phyloP scores from a whole-genome alignment of 2,113 vertebrate species.

The Nycticorax nycticorax region DNA sequence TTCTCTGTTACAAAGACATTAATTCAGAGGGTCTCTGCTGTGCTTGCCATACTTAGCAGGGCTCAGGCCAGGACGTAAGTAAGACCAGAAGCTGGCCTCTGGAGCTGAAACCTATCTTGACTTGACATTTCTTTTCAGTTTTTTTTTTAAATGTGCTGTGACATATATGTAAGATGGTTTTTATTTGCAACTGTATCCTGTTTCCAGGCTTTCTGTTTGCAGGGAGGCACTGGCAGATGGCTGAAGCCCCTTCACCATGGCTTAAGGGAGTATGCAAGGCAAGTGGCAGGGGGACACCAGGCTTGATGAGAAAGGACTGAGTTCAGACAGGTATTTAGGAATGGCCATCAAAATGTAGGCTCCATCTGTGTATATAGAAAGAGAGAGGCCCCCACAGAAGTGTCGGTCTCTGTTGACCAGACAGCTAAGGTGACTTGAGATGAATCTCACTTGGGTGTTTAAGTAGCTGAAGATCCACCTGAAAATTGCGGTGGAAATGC shows the following conservation, averaged over 20 bases:
- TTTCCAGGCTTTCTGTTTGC: neutral
- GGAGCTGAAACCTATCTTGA: neutral
- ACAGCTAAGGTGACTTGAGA: neutral
- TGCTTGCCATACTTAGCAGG: neutral
- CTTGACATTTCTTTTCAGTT: neutral
- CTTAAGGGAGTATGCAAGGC: neutral
- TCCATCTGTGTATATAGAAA: neutral
- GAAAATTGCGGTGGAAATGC: neutral
- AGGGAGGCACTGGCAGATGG: neutral
- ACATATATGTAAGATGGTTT: neutral
- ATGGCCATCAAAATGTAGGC: neutral
- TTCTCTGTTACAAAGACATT: neutral
- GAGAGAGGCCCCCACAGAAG: neutral
- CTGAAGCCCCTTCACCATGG: neutral
- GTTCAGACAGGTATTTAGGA: neutral
- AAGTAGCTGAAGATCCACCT: neutral
- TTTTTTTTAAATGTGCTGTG: neutral
- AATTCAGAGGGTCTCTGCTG: neutral
- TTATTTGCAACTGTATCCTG: neutral
- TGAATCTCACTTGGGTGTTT: neutral
- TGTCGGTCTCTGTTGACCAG: neutral
- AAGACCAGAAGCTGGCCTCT: neutral
- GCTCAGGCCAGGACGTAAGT: neutral
- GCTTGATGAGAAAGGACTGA: neutral
- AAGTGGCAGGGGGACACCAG: neutral